Evolutionary conservation across 2,113 vertebrate genomes (phyloP), one percentile per base, ranked within the genome.

Genomic region (Callionymus lyra): DNA sequence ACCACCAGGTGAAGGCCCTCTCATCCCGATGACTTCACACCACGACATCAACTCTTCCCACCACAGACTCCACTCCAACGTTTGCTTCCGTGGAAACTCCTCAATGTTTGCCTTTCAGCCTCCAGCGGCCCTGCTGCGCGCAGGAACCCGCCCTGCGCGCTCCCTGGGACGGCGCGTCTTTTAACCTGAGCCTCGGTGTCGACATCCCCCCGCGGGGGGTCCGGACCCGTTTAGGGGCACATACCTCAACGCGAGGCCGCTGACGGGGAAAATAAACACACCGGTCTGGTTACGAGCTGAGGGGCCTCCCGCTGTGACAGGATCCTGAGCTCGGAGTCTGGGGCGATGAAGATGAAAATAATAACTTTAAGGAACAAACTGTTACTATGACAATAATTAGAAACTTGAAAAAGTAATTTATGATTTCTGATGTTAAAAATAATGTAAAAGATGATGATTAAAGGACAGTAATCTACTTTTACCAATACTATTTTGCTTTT

Each of bases 201-300:
- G 67, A 63, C 44, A 48, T 72, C 79, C 71, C 79, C 71, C 81
- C 49, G 72, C 59, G 69, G 79, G 77, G 70, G 72, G n/a, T n/a
- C 63, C 70, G 58, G 62, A 60, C 64, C 67, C 69, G 65, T 75
- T 79, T 72, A 75, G 65, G n/a, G n/a, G 66, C 72, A 59, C 72
- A 76, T 76, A 79, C 82, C 73, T 84, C 80, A 72, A 65, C 72
- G 58, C 65, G 65, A 63, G 62, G 63, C 58, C 50, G 61, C 69
- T 74, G 73, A 73, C 63, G 68, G 76, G n/a, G 74, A 84, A 85
- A 85, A 85, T 82, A 87, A 85, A 86, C 81, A 83, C 42, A 47
- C 44, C 44, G 59, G 39, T 73, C 64, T 70, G 61, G 65, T 68
- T 68, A 70, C 33, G 69, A 67, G 63, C 47, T 16, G 46, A 50